Percentiles rank a stretch among this genome's conserved stretches.
Conservation (phyloP, 2,797 vertebrate genomes). For the Macrochelys suwanniensis region DNA sequence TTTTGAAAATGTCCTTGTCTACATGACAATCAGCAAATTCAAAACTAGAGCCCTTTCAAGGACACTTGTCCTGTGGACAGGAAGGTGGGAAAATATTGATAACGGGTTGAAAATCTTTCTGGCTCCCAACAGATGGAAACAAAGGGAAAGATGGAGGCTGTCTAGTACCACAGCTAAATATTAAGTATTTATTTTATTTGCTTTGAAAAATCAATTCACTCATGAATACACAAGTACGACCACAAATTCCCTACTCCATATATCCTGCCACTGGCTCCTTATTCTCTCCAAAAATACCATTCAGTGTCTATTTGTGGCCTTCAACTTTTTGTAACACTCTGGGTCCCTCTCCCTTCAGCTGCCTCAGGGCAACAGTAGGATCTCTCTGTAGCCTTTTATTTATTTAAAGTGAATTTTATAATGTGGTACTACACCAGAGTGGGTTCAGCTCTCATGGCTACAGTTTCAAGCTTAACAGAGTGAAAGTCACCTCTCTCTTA, state of each 20-base stretch:
- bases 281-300: not conserved
- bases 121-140: slow-evolving; percentile 9
- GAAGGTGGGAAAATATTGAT: slow-evolving; percentile 45
- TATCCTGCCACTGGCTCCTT: rapidly evolving
- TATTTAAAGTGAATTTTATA: no score
- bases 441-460: no score
- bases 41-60: slow-evolving; percentile 52
- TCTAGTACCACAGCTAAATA: slow-evolving; percentile 27
- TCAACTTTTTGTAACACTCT: rapidly evolving
- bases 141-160: not conserved
- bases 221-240: not conserved
- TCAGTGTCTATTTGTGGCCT: not conserved
- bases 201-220: slow-evolving; percentile 5
- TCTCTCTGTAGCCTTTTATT: not conserved
- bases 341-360: not conserved
- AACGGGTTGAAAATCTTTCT: slow-evolving; percentile 20
- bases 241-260: not conserved
- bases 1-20: slow-evolving; percentile 68
- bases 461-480: no score
- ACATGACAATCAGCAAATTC: slow-evolving; percentile 53
- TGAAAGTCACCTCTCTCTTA: no score
- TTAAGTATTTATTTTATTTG: not conserved
- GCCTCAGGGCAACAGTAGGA: not conserved
- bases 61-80: slow-evolving; percentile 41
- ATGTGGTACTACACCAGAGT: no score